Evolutionary conservation across 1,140 invertebrate species (phyloP).

Genomic region (Venustaconcha ellipsiformis): DNA sequence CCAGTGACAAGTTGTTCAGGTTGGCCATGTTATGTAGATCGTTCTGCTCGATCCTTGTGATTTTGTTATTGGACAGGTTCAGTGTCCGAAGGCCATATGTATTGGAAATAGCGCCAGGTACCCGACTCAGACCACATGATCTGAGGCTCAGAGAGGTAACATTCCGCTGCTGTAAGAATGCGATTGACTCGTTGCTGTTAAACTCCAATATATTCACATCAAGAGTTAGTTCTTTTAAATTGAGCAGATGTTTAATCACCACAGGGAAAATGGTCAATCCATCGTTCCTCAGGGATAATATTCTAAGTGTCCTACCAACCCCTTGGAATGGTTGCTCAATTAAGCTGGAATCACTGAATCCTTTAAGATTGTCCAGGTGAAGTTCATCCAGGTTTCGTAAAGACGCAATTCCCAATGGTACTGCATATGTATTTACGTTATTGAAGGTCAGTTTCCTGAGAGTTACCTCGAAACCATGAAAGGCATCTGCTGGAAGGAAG

Average conservation of each 20-base stretch:
- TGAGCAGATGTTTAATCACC: constrained; percentile 16
- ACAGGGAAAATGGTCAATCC: constrained; percentile 24
- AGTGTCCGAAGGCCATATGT: constrained; percentile 4
- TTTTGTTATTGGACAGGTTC: constrained; percentile 18
- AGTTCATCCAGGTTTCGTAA: constrained; percentile 10
- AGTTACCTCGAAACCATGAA: constrained; percentile 30
- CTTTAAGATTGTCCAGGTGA: constrained; percentile 16
- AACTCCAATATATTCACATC: constrained; percentile 26
- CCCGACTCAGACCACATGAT: constrained; percentile 19
- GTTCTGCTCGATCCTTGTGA: constrained; percentile 29
- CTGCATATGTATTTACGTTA: neutral
- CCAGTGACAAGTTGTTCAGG: constrained; percentile 2
- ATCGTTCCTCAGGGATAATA: constrained; percentile 21
- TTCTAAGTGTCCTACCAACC: constrained; percentile 6
- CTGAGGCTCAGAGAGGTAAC: constrained; percentile 13
- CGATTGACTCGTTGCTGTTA: constrained; percentile 26
- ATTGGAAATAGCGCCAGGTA: constrained; percentile 30
- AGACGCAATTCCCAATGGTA: constrained; percentile 12
- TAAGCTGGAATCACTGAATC: constrained; percentile 20
- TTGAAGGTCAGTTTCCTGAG: constrained; percentile 13
- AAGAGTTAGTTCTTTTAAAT: constrained; percentile 4
- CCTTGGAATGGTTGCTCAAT: constrained; percentile 12
- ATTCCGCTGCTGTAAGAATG: constrained; percentile 9
- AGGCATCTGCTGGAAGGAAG: constrained; percentile 9
- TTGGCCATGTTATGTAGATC: constrained; percentile 15